Evolutionary conservation across 2,113 vertebrate species (phyloP).

Genomic region (Periophthalmus modestus): DNA sequence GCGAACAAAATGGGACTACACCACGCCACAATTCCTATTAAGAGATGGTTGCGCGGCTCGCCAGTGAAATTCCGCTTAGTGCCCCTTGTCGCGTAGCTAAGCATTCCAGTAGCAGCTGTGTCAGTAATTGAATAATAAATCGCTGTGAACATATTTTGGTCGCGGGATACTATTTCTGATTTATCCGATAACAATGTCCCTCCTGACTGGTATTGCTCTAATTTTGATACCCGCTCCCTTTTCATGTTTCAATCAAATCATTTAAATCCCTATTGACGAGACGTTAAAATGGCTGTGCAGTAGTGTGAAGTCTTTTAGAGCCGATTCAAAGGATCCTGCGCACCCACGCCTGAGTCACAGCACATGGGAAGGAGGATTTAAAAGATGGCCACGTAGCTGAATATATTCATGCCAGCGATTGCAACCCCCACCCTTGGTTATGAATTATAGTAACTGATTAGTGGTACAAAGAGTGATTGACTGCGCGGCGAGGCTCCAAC

Average conservation of each 20-base stretch:
- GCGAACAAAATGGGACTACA: conserved; percentile 73
- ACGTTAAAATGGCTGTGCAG: not conserved
- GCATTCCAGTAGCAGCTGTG: conserved; percentile 56
- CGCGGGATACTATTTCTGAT: conserved; percentile 47
- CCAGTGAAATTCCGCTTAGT: conserved; percentile 70
- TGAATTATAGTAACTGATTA: too few relatives aligned
- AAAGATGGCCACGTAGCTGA: conserved; percentile 10
- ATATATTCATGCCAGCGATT: conserved; percentile 6
- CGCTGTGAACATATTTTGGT: conserved; percentile 67
- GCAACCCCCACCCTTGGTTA: too few relatives aligned
- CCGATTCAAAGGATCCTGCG: conserved; percentile 30
- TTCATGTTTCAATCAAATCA: conserved; percentile 68
- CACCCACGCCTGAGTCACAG: conserved; percentile 1
- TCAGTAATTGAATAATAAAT: conserved; percentile 72
- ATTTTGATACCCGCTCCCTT: conserved; percentile 50
- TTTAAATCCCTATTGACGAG: conserved; percentile 57
- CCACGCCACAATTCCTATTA: conserved; percentile 73
- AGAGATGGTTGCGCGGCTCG: conserved; percentile 55
- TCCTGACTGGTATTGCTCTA: conserved; percentile 54
- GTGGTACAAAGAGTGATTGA: conserved; percentile 6
- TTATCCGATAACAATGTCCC: conserved; percentile 52
- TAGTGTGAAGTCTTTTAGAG: not conserved
- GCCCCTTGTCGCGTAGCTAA: conserved; percentile 58
- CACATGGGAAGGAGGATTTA: conserved; percentile 3
- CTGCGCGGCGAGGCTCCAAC: not conserved